Evolutionary conservation across 2,113 vertebrate species (phyloP).

Genomic region (Lontra canadensis): DNA sequence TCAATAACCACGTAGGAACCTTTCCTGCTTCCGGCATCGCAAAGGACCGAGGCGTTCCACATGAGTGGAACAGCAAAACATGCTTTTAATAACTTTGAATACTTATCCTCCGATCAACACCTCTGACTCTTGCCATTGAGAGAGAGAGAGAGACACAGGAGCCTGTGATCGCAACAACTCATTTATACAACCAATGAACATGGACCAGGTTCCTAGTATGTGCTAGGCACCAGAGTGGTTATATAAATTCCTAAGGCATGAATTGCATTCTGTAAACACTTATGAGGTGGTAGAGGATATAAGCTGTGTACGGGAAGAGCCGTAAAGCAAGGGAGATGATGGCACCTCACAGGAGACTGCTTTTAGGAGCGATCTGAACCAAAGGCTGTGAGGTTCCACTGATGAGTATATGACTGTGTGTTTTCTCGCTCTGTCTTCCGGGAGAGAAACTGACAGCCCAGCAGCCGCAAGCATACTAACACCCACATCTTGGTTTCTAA

Average conservation of each 20-base stretch:
- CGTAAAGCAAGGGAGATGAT: neutral
- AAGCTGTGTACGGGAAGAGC: neutral
- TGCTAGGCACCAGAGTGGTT: neutral
- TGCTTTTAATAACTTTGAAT: conserved; percentile 28
- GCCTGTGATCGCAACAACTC: neutral
- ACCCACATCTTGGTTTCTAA: neutral
- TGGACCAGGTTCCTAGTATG: neutral
- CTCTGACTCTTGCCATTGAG: neutral
- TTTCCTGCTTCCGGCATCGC: neutral
- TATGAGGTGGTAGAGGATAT: neutral
- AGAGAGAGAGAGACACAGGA: neutral
- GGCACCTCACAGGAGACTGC: neutral
- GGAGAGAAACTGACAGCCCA: neutral
- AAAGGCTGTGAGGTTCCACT: neutral
- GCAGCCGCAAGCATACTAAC: neutral
- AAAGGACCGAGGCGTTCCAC: neutral
- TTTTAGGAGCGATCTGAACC: neutral
- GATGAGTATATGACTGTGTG: neutral
- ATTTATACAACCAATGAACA: neutral
- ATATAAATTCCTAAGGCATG: neutral
- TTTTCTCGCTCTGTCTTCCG: neutral
- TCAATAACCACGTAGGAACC: neutral
- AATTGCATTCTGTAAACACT: neutral
- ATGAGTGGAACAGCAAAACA: neutral
- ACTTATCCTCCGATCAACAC: neutral